These are phyloP conservation scores for Atlantisia rogersi DNA, from an alignment of 2,113 vertebrate genomes.

Conservation along the genomic window DNA sequence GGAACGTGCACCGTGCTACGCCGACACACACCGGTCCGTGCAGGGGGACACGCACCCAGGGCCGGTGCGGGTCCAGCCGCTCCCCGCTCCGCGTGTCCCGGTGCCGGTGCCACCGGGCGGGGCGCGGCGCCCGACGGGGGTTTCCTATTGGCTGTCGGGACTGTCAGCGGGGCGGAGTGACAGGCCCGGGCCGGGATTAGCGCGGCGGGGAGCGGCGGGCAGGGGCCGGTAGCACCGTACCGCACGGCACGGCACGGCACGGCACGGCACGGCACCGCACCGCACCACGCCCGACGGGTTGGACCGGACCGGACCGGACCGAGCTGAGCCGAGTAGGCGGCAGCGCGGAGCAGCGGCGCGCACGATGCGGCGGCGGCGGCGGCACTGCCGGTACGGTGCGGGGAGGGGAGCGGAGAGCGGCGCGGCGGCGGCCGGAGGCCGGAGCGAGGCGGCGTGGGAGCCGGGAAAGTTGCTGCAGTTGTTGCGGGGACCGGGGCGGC, in stretches of 20 bases:
- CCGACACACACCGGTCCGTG: not conserved
- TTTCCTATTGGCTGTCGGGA: not conserved
- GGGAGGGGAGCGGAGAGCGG: not conserved
- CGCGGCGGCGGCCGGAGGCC: not conserved
- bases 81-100: not conserved
- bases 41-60: not conserved
- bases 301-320: not conserved
- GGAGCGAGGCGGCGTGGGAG: not conserved
- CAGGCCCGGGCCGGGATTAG: not conserved
- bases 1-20: not conserved
- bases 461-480: slow-evolving; percentile 21
- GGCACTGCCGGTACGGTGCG: not conserved
- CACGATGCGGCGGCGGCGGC: not conserved
- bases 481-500: not conserved
- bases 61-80: not conserved
- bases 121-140: not conserved
- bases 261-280: not conserved
- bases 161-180: slow-evolving; percentile 37
- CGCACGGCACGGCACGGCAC: too few relatives aligned
- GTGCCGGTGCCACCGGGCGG: not conserved
- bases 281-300: not conserved
- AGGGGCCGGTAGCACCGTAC: not conserved
- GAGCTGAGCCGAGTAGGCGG: not conserved
- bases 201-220: not conserved
- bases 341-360: not conserved